Evolutionary conservation across 2,797 vertebrate genomes (phyloP).

Genomic region (Glossophaga mutica): DNA sequence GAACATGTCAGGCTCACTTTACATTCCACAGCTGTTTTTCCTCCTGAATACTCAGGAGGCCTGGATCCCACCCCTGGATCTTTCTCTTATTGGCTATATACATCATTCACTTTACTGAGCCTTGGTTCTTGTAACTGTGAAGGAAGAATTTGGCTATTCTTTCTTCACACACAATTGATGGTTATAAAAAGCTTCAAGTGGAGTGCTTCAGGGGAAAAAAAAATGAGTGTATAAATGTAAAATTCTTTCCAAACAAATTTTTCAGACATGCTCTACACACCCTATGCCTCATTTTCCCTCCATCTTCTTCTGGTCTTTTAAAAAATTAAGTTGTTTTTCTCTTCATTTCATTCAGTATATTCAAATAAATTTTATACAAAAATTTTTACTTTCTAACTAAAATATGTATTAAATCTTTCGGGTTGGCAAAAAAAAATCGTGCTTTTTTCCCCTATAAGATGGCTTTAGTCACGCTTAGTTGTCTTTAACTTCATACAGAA

Average conservation of each 20-base stretch:
- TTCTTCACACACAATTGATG: neutral
- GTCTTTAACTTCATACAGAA: neutral
- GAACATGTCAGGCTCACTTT: neutral
- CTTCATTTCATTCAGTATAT: neutral
- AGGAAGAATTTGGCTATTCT: neutral
- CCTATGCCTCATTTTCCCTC: neutral
- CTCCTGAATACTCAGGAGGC: neutral
- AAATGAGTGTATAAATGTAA: neutral
- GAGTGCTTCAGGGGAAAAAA: neutral
- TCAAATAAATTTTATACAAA: slow-evolving; percentile 1
- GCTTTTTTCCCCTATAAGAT: neutral
- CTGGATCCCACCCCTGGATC: too few relatives aligned
- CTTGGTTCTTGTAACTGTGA: neutral
- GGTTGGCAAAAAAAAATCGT: neutral
- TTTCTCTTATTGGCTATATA: neutral
- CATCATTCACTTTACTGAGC: neutral
- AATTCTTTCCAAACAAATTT: slow-evolving; percentile 1
- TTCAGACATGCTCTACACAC: neutral
- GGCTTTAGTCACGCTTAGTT: neutral
- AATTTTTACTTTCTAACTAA: neutral
- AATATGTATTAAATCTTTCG: neutral
- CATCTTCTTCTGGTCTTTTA: neutral
- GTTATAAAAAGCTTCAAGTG: neutral
- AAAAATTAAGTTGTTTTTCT: neutral
- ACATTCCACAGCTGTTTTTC: neutral